These are phyloP conservation scores for Nibea coibor DNA, from an alignment of 2,113 vertebrate genomes.

Conservation along the genomic window DNA sequence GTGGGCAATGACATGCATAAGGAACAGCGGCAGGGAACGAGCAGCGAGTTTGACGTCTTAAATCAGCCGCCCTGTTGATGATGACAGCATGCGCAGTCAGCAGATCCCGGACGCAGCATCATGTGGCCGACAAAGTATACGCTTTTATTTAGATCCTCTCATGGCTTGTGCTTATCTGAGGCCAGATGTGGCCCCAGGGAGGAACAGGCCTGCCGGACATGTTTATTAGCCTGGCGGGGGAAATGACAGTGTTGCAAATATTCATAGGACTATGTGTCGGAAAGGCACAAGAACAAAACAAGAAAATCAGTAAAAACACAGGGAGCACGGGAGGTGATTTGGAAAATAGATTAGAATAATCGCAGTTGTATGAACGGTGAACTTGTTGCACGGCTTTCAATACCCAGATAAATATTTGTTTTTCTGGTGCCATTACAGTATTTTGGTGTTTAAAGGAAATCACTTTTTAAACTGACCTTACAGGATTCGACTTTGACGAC, in stretches of 20 bases:
- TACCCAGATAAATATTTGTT: neutral
- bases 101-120: constrained; percentile 10
- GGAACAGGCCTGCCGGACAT: neutral
- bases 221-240: neutral
- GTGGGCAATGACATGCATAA: constrained; percentile 34
- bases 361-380: neutral
- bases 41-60: constrained; percentile 26
- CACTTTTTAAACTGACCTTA: constrained; percentile 46
- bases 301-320: neutral
- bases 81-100: constrained; percentile 24
- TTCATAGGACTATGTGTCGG: neutral
- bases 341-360: constrained; percentile 17
- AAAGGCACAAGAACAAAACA: neutral
- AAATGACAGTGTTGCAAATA: constrained; percentile 24
- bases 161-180: neutral
- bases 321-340: neutral
- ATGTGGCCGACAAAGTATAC: constrained; percentile 3
- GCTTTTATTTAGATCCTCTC: constrained; percentile 9
- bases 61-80: constrained; percentile 11
- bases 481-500: constrained; percentile 70
- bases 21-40: constrained; percentile 20
- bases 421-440: neutral
- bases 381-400: neutral
- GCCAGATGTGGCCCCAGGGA: constrained; percentile 11
- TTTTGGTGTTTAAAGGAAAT: constrained; percentile 6